Evolutionary conservation across 2,113 vertebrate species (phyloP), one percentile per base, ranked within the genome.

Genomic region (Mixornis gularis): DNA sequence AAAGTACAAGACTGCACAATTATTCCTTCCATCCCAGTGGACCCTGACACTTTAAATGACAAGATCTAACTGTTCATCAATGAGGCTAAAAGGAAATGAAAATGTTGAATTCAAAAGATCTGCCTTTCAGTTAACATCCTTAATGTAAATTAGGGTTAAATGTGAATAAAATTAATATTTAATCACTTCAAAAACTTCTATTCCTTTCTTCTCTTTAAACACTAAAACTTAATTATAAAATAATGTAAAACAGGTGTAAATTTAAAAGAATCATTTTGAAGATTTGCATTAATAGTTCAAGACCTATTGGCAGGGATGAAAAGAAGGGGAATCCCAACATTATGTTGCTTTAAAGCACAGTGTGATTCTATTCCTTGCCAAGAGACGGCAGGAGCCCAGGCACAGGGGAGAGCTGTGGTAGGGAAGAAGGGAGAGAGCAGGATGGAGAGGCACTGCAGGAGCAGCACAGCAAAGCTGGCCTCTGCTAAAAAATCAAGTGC

Each of bases 121-220:
- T 86, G 60, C 66, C 81, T 90, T 95, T 90, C 46, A 68, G 72
- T 86, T 96, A 96, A 94, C 91, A 94, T 95, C 64, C 60, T 95
- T 95, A 89, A 97, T 97, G 96, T 59, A 97, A 97, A 97, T 95
- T 86, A 96, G 69, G 89, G 94, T 96, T 94, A 96, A 95, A 89
- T 93, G 94, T 93, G 92, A 96, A 91, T 90, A 81, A 93, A 85
- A 95, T 95, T 94, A 95, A 96, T 96, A 95, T 96, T 95, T 94
- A 91, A 96, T 90, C 34, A 69, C 41, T 90, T 83, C 19, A 87
- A 96, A 94, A 96, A 95, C 63, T 95, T 94, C 44, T 48, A 82
- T 56, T 87, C 79, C 40, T 95, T 96, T 93, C 89, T 94, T 95
- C 91, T 94, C 77, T 92, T 96, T 87, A 85, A 87, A 92, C 80